A percentile compares a stretch with the other conserved stretches of the same genome.
Conservation (phyloP, 30 jellyfish, hydroid and myxozoan species). For the Aurelia aurita complex sp. Pacific region DNA sequence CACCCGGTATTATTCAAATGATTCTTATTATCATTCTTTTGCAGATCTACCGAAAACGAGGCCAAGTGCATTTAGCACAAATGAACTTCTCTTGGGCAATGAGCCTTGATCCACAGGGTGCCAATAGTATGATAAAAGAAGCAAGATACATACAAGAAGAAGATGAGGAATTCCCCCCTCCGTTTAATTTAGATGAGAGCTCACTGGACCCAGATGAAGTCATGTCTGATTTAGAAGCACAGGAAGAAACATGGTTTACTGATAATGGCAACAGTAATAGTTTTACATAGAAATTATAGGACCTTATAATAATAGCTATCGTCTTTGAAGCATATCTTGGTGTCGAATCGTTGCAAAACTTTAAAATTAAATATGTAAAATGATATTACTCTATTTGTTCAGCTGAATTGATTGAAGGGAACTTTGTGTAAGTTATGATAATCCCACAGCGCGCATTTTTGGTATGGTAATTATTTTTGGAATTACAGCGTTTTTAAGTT, state of each 20-base stretch:
- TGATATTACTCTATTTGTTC: too few relatives aligned
- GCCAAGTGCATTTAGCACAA: slow-evolving; percentile 82
- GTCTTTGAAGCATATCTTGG: too few relatives aligned
- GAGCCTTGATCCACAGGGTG: slow-evolving; percentile 94
- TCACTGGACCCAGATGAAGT: slow-evolving; percentile 53
- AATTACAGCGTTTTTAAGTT: too few relatives aligned
- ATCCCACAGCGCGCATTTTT: too few relatives aligned
- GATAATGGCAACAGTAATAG: slow-evolving; percentile 42
- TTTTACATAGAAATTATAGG: slow-evolving; percentile 2
- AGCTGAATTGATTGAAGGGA: too few relatives aligned
- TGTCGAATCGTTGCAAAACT: too few relatives aligned
- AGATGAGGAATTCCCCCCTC: slow-evolving; percentile 58
- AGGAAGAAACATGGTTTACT: slow-evolving; percentile 19
- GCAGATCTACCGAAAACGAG: slow-evolving; percentile 76
- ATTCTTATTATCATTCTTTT: neutral
- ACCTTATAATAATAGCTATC: too few relatives aligned
- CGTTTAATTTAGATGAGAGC: slow-evolving; percentile 27
- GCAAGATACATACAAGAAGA: slow-evolving; percentile 76
- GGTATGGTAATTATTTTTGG: too few relatives aligned
- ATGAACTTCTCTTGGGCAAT: slow-evolving; percentile 94
- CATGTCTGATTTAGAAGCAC: slow-evolving; percentile 59
- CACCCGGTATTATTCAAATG: too few relatives aligned
- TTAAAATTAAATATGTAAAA: too few relatives aligned
- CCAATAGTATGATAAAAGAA: slow-evolving; percentile 88
- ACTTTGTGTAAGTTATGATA: too few relatives aligned